A percentile compares a stretch with the other conserved stretches of the same genome.
These are phyloP conservation scores for Ectropis crepuscularia DNA, from an alignment of 2,888 invertebrate genomes.

Conservation along the genomic window DNA sequence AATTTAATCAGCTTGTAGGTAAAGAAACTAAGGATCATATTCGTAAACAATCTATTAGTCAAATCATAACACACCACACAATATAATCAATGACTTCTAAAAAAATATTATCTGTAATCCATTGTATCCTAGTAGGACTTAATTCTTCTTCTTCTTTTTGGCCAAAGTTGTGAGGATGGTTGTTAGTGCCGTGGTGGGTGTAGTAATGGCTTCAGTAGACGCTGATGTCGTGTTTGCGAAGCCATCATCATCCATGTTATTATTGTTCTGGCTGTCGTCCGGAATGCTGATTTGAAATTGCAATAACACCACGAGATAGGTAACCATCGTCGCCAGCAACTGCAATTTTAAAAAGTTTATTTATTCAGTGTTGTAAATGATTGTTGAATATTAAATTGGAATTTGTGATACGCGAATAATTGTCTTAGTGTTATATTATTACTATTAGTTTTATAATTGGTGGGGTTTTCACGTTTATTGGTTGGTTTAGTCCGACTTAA, in stretches of 20 bases:
- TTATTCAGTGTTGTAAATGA: neutral
- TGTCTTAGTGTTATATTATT: too few relatives aligned
- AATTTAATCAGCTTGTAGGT: too few relatives aligned
- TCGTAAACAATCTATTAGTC: too few relatives aligned
- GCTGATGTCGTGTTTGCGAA: constrained; percentile 46
- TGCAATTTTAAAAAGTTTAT: constrained; percentile 58
- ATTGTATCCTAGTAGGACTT: neutral
- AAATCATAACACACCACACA: too few relatives aligned
- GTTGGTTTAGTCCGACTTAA: too few relatives aligned
- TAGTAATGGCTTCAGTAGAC: constrained; percentile 53
- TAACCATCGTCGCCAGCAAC: constrained; percentile 90
- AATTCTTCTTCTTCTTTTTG: constrained; percentile 68
- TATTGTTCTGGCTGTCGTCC: constrained; percentile 70
- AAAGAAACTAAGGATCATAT: too few relatives aligned
- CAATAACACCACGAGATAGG: constrained; percentile 89
- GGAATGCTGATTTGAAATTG: constrained; percentile 92
- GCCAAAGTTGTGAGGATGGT: constrained; percentile 69
- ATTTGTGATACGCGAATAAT: too few relatives aligned
- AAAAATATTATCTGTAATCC: too few relatives aligned
- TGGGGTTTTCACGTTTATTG: too few relatives aligned
- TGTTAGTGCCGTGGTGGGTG: constrained; percentile 60
- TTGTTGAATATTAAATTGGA: too few relatives aligned
- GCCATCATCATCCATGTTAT: constrained; percentile 43
- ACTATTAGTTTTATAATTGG: too few relatives aligned
- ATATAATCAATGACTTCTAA: too few relatives aligned